Evolutionary conservation across 2,797 vertebrate genomes (phyloP).

Genomic region (Bovichtus diacanthus): DNA sequence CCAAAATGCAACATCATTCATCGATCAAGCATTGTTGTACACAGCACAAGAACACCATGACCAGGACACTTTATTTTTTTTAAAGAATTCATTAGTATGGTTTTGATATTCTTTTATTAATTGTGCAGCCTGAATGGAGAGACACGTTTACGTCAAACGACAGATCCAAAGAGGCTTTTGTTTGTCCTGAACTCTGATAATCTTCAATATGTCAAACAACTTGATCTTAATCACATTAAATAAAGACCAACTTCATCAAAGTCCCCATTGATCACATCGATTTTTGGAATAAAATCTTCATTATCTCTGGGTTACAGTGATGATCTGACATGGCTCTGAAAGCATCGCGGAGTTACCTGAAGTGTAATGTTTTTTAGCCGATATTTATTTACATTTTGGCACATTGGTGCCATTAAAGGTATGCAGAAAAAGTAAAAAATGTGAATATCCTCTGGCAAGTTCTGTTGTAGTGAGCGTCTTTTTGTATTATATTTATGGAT

Average conservation of each 20-base stretch:
- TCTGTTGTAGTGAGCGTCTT: not conserved
- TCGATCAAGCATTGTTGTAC: conserved; percentile 1
- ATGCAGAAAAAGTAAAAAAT: not conserved
- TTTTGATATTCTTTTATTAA: not conserved
- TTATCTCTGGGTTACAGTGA: not conserved
- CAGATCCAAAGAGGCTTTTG: not conserved
- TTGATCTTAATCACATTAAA: conserved; percentile 28
- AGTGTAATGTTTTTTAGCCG: not conserved
- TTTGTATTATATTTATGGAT: not conserved
- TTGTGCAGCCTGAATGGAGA: conserved; percentile 12
- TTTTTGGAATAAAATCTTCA: not conserved
- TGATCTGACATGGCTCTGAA: not conserved
- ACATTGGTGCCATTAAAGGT: not conserved
- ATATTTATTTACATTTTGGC: not conserved
- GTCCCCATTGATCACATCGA: not conserved
- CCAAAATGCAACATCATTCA: not conserved
- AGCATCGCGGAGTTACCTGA: no score
- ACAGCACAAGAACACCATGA: conserved; percentile 5
- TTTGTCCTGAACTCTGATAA: conserved; percentile 13
- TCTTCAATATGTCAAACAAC: conserved; percentile 17
- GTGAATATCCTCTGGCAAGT: no score
- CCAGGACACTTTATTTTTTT: not conserved
- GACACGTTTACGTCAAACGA: not conserved
- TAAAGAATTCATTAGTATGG: not conserved
- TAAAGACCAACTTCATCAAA: conserved; percentile 52